Evolutionary conservation across 1,140 invertebrate genomes (phyloP).

Genomic region (Bombyx mori): ASM3026992v2 NC_085129.1:9034001-9034500

Average conservation of each 20-base stretch:
- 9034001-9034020: not conserved
- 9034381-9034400: too few relatives aligned
- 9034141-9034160: conserved; percentile 27
- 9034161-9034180: conserved; percentile 32
- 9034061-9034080: not conserved
- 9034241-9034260: conserved; percentile 32
- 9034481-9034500: too few relatives aligned
- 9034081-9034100: not conserved
- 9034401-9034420: too few relatives aligned
- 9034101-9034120: not conserved
- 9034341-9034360: too few relatives aligned
- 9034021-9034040: conserved; percentile 6
- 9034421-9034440: too few relatives aligned
- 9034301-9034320: too few relatives aligned
- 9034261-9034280: conserved; percentile 27
- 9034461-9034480: too few relatives aligned
- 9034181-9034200: conserved; percentile 29
- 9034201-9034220: conserved; percentile 19
- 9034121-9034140: conserved; percentile 8
- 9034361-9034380: too few relatives aligned
- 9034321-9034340: too few relatives aligned
- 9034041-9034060: conserved; percentile 10
- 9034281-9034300: too few relatives aligned
- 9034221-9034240: conserved; percentile 13
- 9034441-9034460: too few relatives aligned